phyloP scores from a whole-genome alignment of 2,888 invertebrate genomes.

The Thecophora atra region DNA sequence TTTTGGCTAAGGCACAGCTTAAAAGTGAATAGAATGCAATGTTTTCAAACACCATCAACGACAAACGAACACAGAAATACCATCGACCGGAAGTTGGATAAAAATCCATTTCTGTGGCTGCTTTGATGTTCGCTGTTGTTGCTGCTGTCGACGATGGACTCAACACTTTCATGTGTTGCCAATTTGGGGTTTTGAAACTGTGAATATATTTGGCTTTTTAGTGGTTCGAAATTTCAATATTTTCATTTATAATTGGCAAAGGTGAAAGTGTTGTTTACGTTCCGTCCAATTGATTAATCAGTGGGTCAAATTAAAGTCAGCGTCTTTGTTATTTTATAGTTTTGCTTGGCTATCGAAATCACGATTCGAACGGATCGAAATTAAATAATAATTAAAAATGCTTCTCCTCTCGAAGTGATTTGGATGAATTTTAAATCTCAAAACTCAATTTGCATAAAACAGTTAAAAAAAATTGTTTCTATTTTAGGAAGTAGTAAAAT shows the following conservation, averaged over 20 bases:
- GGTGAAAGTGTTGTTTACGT: slow-evolving; percentile 15
- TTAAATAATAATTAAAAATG: too few relatives aligned
- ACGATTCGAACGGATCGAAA: too few relatives aligned
- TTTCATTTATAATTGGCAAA: not conserved
- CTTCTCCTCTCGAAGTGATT: too few relatives aligned
- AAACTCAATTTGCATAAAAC: not conserved
- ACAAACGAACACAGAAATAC: not conserved
- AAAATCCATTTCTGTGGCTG: slow-evolving; percentile 16
- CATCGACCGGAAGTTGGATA: slow-evolving; percentile 19
- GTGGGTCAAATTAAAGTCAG: slow-evolving; percentile 5
- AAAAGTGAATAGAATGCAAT: not conserved
- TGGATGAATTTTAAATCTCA: not conserved
- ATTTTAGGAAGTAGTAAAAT: not conserved
- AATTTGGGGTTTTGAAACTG: slow-evolving; percentile 18
- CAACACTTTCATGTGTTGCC: slow-evolving; percentile 20
- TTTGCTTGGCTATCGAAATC: not conserved
- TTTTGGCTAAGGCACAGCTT: not conserved
- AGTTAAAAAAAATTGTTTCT: not conserved
- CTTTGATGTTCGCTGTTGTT: not conserved
- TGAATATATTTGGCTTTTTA: not conserved
- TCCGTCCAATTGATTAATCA: not conserved
- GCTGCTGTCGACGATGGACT: not conserved
- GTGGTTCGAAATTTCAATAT: not conserved
- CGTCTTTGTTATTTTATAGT: not conserved
- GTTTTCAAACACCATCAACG: not conserved